Conservation (phyloP, 2,797 vertebrate genomes). For the Hydrocynus forskahlii region DNA sequence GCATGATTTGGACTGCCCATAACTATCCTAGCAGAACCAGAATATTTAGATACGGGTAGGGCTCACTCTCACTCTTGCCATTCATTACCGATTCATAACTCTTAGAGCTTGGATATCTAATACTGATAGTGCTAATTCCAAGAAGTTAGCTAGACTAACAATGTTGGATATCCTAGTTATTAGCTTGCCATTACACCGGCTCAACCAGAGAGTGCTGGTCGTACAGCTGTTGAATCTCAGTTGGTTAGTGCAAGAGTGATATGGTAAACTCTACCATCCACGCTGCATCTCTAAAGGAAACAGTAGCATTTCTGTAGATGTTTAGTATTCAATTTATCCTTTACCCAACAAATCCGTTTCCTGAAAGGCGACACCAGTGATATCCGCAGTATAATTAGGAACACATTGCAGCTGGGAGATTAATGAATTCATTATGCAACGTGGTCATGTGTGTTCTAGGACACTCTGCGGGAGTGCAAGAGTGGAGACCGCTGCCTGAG, state of each 20-base stretch:
- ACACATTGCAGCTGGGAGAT: constrained; percentile 9
- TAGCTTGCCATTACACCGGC: no score
- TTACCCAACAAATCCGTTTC: not conserved
- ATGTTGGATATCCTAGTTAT: no score
- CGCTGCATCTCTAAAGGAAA: not conserved
- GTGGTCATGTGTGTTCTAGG: constrained; percentile 57
- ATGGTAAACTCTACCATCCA: not conserved
- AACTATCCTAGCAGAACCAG: no score
- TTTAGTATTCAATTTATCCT: constrained; percentile 8
- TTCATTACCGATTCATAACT: no score
- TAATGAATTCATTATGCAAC: constrained; percentile 23
- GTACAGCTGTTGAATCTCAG: no score
- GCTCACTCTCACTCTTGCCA: no score
- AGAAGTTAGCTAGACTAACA: no score
- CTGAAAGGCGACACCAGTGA: not conserved
- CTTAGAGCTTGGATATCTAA: no score
- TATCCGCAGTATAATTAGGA: not conserved
- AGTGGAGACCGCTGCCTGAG: constrained; percentile 83
- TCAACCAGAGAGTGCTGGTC: no score
- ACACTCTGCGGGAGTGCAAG: constrained; percentile 83
- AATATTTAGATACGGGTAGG: no score
- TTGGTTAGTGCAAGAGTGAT: not conserved
- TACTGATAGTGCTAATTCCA: no score
- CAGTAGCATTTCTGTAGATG: not conserved
- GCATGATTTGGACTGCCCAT: no score